Base-by-base conservation (phyloP, 1,140 invertebrate genomes). In the Pristionchus pacificus region DNA sequence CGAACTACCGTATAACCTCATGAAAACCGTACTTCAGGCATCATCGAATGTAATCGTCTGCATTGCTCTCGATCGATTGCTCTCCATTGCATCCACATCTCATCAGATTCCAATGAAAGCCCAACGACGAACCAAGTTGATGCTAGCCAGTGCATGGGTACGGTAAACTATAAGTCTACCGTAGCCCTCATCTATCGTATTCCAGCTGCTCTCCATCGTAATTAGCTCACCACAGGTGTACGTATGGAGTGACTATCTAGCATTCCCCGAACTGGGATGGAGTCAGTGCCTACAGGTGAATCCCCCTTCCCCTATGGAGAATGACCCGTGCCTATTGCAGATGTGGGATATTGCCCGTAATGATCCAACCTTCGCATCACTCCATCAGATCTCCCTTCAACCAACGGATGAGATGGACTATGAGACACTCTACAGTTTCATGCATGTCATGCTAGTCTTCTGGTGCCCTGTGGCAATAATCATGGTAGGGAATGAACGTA, bases 271-370 rank as follows among this genome's bases (percentile, higher is more conserved):
- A n/a, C 60, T 67, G 1, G 74, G 77, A 29, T 83, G 81, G 80
- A 82, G 75, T 59, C 80, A 82, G 55, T 82, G 80, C 62, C 77
- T 80, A 58, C 79, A 81, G 77, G 77, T 78, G 67, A 65, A 3
- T 68, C 60, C 3, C 60, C 6, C 3, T 24, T 55, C 25, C n/a
- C 14, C 49, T 38, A 14, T 49, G 24, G 30, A 25, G 31, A 33
- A 68, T 1, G n/a, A 32, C 29, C n/a, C 15, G 55, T 6, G 2
- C 33, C 27, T 60, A 49, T 30, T 78, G 29, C 58, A 79, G 74
- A 83, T 83, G 14, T 81, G 80, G 80, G 80, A 81, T 60, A 81
- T 81, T 61, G 58, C 72, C 15, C 55, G 80, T 32, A 72, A 77
- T 15, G 68, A 80, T 61, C n/a, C n/a, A n/a, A n/a, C n/a, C n/a